Evolutionary conservation across 1,140 invertebrate species (phyloP), one percentile per base, ranked within the genome.

Genomic region (Trachymyrmex cornetzi): DNA sequence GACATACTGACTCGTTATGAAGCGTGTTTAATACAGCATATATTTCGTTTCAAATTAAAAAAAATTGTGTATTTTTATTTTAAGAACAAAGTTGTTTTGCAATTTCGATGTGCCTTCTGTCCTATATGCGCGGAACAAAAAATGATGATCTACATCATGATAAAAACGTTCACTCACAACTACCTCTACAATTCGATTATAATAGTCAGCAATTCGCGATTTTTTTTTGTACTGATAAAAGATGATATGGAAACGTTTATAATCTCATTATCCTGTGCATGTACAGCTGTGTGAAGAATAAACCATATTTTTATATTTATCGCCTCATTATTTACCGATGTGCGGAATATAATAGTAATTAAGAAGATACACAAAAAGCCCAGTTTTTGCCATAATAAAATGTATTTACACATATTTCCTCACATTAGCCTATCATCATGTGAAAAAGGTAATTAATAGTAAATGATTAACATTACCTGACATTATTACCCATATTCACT

Each of bases 271-370:
- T 82, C 86, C 75, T 87, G 61, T 79, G 61, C 38, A 72, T 90
- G 80, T 88, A 88, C 87, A 90, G 22, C 34, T 88, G 88, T 90
- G 89, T 90, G 86, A 80, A 74, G 57, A 88, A 90, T 87, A 88
- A 90, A 90, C 27, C 66, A 74, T 90, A 90, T 90, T 90, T 90
- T 90, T 90, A 64, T 90, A 90, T 44, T 9, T 61, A 19, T 16
- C 27, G 34, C 7, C 22, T 57, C 16, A 22, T 74, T 61, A 72
- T 44, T 59, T 34, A 12, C 12, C 9, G 11, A n/a, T 44, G 55
- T 64, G 5, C 14, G 19, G 12, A 63, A 50, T 59, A 34, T 74
- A n/a, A 71, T 1, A 38, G 24, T 38, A 30, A 11, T 72, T 82
- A 75, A 84, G 14, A 84, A 75, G 14, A 50, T 84, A 84, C 53